Evolutionary conservation across 2,113 vertebrate genomes (phyloP).

Genomic region (Rhombomys opimus): DNA sequence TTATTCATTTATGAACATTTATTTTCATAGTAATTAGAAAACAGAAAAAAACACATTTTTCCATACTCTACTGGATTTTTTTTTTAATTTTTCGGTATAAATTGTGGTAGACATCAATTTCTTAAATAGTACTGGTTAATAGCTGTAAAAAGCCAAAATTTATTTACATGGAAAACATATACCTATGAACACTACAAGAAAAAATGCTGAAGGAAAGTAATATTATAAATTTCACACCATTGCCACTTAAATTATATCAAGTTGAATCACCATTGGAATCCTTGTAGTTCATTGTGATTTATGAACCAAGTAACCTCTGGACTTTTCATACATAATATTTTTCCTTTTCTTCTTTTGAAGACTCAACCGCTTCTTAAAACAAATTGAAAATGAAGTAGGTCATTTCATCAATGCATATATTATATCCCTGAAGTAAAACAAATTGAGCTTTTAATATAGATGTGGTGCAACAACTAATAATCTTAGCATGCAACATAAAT

Average conservation of each 20-base stretch:
- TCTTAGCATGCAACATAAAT: slow-evolving; percentile 62
- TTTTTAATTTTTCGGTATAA: not conserved
- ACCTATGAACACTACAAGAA: not conserved
- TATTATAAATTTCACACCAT: not conserved
- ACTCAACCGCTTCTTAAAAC: slow-evolving; percentile 38
- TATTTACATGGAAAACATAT: slow-evolving; percentile 8
- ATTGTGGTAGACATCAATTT: not conserved
- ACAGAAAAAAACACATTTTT: not conserved
- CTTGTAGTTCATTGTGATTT: slow-evolving; percentile 47
- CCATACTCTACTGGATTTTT: not conserved
- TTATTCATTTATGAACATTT: not conserved
- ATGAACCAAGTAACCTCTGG: not conserved
- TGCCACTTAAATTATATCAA: not conserved
- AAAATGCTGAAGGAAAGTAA: slow-evolving; percentile 49
- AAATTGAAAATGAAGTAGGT: slow-evolving; percentile 63
- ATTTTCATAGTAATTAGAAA: slow-evolving; percentile 26
- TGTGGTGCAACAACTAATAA: slow-evolving; percentile 46
- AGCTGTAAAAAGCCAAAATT: slow-evolving; percentile 46
- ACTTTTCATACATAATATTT: slow-evolving; percentile 44
- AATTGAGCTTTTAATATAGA: slow-evolving; percentile 62
- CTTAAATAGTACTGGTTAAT: slow-evolving; percentile 40
- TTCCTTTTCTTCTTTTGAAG: slow-evolving; percentile 47
- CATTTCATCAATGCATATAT: slow-evolving; percentile 51
- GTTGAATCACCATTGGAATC: not conserved
- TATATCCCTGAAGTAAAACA: slow-evolving; percentile 54